Evolutionary conservation across 2,888 invertebrate genomes (phyloP).

Genomic region (Hirtodrosophila trivittata): DNA sequence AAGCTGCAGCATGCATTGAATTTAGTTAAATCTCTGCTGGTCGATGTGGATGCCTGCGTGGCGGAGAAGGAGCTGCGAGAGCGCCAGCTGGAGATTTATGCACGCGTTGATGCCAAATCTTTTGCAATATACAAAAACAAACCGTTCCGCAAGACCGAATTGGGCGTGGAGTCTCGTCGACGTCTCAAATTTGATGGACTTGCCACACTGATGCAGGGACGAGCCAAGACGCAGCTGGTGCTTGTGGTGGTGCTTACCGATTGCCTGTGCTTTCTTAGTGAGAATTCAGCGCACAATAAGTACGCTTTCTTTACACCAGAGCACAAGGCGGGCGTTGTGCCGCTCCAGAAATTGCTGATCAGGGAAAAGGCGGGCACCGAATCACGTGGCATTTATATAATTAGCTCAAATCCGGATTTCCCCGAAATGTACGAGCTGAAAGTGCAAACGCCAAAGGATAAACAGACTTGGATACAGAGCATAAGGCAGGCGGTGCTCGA

Average conservation of each 20-base stretch:
- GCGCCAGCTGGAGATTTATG: conserved; percentile 95
- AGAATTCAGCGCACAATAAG: conserved; percentile 94
- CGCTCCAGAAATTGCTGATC: conserved; percentile 94
- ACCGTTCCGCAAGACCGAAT: conserved; percentile 97
- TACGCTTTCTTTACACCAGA: conserved; percentile 97
- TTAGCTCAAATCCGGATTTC: conserved; percentile 94
- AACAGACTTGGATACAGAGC: conserved; percentile 94
- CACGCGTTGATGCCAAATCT: conserved; percentile 96
- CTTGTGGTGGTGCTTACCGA: conserved; percentile 95
- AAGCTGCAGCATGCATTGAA: conserved; percentile 90
- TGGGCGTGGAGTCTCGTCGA: conserved; percentile 91
- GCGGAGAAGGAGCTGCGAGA: conserved; percentile 96
- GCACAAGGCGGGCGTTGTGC: conserved; percentile 97
- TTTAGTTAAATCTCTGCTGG: conserved; percentile 94
- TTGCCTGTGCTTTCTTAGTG: conserved; percentile 95
- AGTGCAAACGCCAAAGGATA: conserved; percentile 94
- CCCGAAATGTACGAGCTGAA: conserved; percentile 99
- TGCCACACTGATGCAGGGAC: conserved; percentile 94
- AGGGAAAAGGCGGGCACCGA: conserved; percentile 97
- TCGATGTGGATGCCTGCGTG: conserved; percentile 96
- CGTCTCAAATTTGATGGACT: conserved; percentile 94
- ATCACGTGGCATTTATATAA: conserved; percentile 94
- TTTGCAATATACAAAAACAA: conserved; percentile 92
- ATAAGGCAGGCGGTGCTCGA: conserved; percentile 92
- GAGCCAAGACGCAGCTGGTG: conserved; percentile 94